Evolutionary conservation across 2,888 invertebrate species (phyloP).

Genomic region (Frankliniella fusca): DNA sequence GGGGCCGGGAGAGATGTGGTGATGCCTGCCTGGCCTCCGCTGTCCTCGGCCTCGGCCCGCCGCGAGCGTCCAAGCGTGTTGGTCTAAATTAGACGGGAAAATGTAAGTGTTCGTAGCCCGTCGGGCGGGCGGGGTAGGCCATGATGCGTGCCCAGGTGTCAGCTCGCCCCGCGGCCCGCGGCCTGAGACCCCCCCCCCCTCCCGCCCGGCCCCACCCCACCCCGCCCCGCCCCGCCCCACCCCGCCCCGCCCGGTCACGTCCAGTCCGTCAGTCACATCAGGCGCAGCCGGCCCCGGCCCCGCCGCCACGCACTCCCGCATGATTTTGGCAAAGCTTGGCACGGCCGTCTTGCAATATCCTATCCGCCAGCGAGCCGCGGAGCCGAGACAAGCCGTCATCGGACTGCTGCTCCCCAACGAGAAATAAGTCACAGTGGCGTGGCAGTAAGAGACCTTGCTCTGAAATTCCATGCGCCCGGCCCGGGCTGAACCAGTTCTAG

Average conservation of each 20-base stretch:
- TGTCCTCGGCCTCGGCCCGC: no score
- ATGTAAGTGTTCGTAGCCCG: neutral
- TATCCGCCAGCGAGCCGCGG: no score
- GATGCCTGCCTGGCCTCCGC: no score
- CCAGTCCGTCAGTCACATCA: no score
- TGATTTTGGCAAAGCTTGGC: no score
- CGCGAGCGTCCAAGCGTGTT: no score
- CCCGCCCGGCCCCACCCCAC: neutral
- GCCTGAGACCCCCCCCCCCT: neutral
- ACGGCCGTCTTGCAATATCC: no score
- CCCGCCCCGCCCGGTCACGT: neutral
- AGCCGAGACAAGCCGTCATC: no score
- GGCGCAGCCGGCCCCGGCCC: no score
- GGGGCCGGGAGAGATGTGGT: no score
- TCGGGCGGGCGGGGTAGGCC: neutral
- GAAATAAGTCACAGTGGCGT: constrained; percentile 5
- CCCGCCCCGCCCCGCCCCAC: neutral
- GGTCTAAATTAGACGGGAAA: no score
- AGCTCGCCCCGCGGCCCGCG: neutral
- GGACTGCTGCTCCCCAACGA: neutral
- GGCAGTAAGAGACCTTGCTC: neutral
- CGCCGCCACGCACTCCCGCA: no score
- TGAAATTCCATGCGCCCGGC: constrained; percentile 11
- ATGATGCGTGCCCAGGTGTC: neutral
- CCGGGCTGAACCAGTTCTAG: constrained; percentile 20